Conservation (phyloP, 2,113 vertebrate genomes). For the Stercorarius parasiticus region DNA sequence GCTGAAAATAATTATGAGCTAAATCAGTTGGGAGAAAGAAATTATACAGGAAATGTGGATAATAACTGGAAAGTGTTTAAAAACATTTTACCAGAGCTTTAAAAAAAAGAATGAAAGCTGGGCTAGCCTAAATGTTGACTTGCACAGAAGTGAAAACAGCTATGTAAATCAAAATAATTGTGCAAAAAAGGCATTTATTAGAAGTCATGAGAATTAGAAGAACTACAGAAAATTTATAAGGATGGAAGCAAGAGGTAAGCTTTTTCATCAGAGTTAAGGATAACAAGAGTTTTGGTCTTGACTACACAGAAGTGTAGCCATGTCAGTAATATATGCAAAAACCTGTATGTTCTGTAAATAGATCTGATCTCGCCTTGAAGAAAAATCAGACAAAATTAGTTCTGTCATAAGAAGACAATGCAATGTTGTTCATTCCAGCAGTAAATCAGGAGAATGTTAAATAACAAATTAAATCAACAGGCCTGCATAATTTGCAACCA, state of each 20-base stretch:
- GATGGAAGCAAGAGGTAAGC: not conserved
- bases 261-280: not conserved
- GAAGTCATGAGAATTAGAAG: not conserved
- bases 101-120: not conserved
- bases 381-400: not conserved
- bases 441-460: not conserved
- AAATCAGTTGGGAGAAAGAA: slow-evolving; percentile 52
- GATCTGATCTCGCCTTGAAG: not conserved
- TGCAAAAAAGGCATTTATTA: not conserved
- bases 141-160: not conserved
- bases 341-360: not conserved
- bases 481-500: not conserved
- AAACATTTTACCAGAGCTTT: slow-evolving; percentile 23
- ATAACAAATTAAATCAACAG: not conserved
- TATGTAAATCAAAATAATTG: slow-evolving; percentile 20
- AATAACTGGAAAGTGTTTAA: slow-evolving; percentile 45
- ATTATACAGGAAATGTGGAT: slow-evolving; percentile 47
- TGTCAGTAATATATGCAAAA: not conserved
- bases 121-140: not conserved
- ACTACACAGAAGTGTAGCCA: not conserved
- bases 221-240: not conserved
- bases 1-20: slow-evolving; percentile 57
- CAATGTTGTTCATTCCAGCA: not conserved
- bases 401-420: not conserved
- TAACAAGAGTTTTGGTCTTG: not conserved